These are phyloP conservation scores for Nilaparvata lugens DNA, from an alignment of 1,140 invertebrate genomes.

Conservation along the genomic window DNA sequence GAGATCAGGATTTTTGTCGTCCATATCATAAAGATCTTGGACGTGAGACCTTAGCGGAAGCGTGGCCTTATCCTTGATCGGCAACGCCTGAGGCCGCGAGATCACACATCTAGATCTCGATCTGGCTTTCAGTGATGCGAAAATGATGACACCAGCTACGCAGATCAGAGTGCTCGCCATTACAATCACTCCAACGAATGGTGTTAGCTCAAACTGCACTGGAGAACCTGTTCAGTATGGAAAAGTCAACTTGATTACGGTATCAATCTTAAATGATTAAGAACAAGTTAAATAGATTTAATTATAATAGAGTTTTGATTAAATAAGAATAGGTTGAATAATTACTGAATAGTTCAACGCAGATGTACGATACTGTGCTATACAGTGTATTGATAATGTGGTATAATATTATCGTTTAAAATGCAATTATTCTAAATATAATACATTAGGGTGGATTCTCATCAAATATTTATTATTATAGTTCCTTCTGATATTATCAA, in stretches of 20 bases:
- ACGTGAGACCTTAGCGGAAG: slow-evolving; percentile 49
- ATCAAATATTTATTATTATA: too few relatives aligned
- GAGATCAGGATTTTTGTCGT: slow-evolving; percentile 77
- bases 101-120: slow-evolving; percentile 38
- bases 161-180: slow-evolving; percentile 61
- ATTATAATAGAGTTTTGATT: too few relatives aligned
- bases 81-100: slow-evolving; percentile 47
- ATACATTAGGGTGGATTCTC: too few relatives aligned
- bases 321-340: too few relatives aligned
- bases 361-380: too few relatives aligned
- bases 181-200: slow-evolving; percentile 61
- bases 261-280: too few relatives aligned
- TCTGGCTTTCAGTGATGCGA: slow-evolving; percentile 56
- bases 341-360: too few relatives aligned
- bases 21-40: slow-evolving; percentile 56
- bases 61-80: slow-evolving; percentile 56
- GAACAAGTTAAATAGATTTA: too few relatives aligned
- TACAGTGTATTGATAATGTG: too few relatives aligned
- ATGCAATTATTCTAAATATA: too few relatives aligned
- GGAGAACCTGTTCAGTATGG: slow-evolving; percentile 41
- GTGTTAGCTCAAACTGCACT: slow-evolving; percentile 58
- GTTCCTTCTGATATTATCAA: too few relatives aligned
- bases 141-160: slow-evolving; percentile 58
- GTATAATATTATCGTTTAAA: too few relatives aligned
- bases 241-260: background rate